Conservation (phyloP, 2,797 vertebrate species). For the Siniperca scherzeri region DNA sequence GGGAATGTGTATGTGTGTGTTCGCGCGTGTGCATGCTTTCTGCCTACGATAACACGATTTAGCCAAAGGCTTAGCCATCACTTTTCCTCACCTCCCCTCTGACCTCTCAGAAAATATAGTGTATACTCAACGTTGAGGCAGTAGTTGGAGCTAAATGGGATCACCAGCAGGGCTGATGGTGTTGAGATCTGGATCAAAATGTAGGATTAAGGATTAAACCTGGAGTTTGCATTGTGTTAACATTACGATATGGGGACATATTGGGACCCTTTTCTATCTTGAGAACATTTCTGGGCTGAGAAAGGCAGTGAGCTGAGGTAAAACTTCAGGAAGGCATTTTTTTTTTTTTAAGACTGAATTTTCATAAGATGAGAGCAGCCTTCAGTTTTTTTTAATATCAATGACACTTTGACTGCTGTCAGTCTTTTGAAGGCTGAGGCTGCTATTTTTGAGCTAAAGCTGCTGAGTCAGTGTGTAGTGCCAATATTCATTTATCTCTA, state of each 20-base stretch:
- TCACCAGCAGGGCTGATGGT: conserved; percentile 35
- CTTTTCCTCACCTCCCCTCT: conserved; percentile 53
- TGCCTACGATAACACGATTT: conserved; percentile 72
- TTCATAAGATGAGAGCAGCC: conserved; percentile 21
- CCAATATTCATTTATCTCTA: conserved; percentile 42
- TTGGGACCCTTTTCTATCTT: background rate
- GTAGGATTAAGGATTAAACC: conserved; percentile 70
- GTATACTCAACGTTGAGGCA: background rate
- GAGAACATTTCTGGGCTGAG: background rate
- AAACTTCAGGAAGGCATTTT: conserved; percentile 13
- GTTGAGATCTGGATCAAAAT: conserved; percentile 65
- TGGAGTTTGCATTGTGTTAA: conserved; percentile 53
- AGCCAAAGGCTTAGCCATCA: conserved; percentile 75
- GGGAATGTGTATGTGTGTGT: conserved; percentile 28
- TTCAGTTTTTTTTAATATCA: conserved; percentile 15
- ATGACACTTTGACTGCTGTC: conserved; percentile 52
- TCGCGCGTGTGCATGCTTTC: conserved; percentile 32
- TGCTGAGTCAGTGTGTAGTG: conserved; percentile 53
- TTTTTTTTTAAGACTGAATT: conserved; percentile 11
- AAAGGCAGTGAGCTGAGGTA: conserved; percentile 37
- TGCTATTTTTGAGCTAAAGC: conserved; percentile 42
- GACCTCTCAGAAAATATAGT: conserved; percentile 52
- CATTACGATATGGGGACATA: conserved; percentile 20
- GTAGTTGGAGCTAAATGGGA: conserved; percentile 61
- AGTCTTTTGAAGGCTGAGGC: conserved; percentile 39